Conservation (phyloP, 2,888 invertebrate genomes). For the Trissoscelio sp. region DNA sequence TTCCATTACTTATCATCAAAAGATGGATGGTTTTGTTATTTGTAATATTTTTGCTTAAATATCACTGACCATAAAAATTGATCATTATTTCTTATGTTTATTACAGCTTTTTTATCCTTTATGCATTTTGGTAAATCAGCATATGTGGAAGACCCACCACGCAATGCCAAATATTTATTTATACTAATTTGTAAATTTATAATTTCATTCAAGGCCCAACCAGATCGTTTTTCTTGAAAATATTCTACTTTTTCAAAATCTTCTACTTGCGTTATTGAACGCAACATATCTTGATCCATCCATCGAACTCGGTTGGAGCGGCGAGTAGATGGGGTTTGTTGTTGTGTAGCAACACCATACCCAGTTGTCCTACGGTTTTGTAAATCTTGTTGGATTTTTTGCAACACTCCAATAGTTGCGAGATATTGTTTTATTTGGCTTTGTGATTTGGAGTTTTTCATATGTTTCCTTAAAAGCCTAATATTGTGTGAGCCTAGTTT, state of each 20-base stretch:
- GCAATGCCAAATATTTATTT: conserved; percentile 1
- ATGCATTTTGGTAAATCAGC: background rate
- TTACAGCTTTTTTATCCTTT: background rate
- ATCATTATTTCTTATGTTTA: too few relatives aligned
- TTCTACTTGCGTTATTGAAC: background rate
- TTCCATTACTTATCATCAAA: background rate
- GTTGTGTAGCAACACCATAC: too few relatives aligned
- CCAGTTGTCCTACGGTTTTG: too few relatives aligned
- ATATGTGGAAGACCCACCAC: background rate
- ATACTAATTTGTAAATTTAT: conserved; percentile 3
- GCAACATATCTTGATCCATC: conserved; percentile 5
- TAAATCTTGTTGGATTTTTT: too few relatives aligned
- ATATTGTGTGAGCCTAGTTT: too few relatives aligned
- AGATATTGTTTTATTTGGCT: too few relatives aligned
- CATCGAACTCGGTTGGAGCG: conserved; percentile 4
- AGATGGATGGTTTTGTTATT: background rate
- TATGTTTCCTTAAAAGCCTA: too few relatives aligned
- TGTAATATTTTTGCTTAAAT: background rate
- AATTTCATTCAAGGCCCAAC: background rate
- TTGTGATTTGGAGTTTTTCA: too few relatives aligned
- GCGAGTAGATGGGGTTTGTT: background rate
- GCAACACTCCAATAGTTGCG: too few relatives aligned
- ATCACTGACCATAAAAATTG: background rate
- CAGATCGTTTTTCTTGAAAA: conserved; percentile 3
- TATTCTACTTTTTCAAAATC: background rate